Percentiles rank a stretch among this genome's conserved stretches.
phyloP scores from a whole-genome alignment of 2,113 vertebrate genomes.

The Proteles cristata region DNA sequence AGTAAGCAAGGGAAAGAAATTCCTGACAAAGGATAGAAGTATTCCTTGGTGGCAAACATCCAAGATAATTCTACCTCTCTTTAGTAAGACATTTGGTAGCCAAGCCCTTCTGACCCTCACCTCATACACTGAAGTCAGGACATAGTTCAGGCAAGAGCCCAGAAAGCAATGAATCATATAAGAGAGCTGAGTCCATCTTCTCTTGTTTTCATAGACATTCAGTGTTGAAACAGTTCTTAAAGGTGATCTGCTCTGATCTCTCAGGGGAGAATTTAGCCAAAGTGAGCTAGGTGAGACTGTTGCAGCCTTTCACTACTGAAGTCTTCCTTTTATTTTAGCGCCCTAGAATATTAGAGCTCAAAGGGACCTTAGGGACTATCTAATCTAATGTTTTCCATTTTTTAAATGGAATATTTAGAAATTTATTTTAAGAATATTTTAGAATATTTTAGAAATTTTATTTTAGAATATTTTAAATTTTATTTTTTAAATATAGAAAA shows the following conservation, averaged over 20 bases:
- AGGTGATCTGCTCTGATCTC: background rate
- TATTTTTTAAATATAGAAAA: background rate
- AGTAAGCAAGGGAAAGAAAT: background rate
- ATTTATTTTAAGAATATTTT: background rate
- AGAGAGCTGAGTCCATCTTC: background rate
- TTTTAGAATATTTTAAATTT: background rate
- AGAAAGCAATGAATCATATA: constrained; percentile 36
- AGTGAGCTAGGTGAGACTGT: background rate
- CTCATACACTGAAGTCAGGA: constrained; percentile 1
- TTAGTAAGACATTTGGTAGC: background rate
- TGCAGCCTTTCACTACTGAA: background rate
- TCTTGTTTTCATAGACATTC: background rate
- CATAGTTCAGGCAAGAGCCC: background rate
- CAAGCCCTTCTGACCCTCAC: background rate
- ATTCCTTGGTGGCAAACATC: background rate
- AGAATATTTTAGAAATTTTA: background rate
- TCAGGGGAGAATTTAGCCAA: constrained; percentile 19
- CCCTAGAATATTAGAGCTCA: constrained; percentile 16
- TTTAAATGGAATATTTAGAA: background rate
- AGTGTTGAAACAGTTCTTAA: background rate
- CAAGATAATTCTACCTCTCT: background rate
- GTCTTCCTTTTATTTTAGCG: background rate
- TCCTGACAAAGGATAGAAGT: constrained; percentile 19
- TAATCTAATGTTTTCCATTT: background rate
- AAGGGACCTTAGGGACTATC: background rate